Base-by-base conservation (phyloP, 2,113 vertebrate genomes). In the Cnemophilus loriae region DNA sequence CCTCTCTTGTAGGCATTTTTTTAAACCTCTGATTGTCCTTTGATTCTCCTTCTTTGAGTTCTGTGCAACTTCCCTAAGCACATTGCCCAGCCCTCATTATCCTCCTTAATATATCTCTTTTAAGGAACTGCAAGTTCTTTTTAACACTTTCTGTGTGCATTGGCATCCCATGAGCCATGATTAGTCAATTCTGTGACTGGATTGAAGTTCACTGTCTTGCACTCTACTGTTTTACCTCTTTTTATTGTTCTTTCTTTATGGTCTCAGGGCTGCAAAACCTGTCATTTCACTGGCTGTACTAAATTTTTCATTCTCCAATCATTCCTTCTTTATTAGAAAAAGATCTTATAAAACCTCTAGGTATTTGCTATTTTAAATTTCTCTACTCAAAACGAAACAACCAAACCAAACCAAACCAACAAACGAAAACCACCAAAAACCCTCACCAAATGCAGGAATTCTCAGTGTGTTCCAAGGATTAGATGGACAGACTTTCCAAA, bases 331-430 rank as follows among this genome's bases (percentile, higher is more conserved):
- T 47, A 69, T 64, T 56, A 85, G 16, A 83, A 85, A 78, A 30
- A 60, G 6, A 56, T 59, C 14, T 30, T 16, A 10, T 21, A 80
- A 86, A 64, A 37, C 1, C 14, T 52, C 18, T 50, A 47, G 13
- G 10, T 57, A 71, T 68, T 33, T 86, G 28, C 13, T 76, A 23
- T 46, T 92, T 68, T 22, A 50, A 73, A 19, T 69, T 81, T 73
- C 22, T 15, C 7, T 77, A 19, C 11, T 35, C 13, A 64, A 46
- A 55, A n/a, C 21, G 50, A 50, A 23, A 18, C 16, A 68, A 23
- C 35, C 9, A 5, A 39, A 60, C 2, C 11, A 27, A 84, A 9
- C 12, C 3, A 39, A 55, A 4, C 35, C n/a, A 6, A 0, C 3
- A 27, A 47, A 57, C 9, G 9, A 55, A 87, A 46, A 27, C 1